These are phyloP conservation scores for Podarcis muralis DNA, from an alignment of 2,113 vertebrate genomes.

Conservation along the genomic window DNA sequence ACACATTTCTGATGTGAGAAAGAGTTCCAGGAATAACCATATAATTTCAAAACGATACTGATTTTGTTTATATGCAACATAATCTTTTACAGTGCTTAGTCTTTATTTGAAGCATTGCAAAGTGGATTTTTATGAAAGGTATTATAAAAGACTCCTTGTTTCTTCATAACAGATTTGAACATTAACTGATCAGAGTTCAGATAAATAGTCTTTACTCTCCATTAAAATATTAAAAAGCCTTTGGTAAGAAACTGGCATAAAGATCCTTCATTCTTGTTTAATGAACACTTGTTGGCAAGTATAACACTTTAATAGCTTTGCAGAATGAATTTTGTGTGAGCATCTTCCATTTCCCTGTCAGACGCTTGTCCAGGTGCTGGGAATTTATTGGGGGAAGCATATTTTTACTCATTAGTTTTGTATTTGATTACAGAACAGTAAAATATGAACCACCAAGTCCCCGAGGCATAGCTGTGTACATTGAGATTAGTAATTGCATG, in stretches of 20 bases:
- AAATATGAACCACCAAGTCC: conserved; percentile 91
- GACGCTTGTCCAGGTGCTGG: conserved; percentile 85
- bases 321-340: conserved; percentile 81
- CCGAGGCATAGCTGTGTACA: conserved; percentile 87
- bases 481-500: conserved; percentile 96
- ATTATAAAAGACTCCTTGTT: conserved; percentile 85
- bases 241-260: conserved; percentile 81
- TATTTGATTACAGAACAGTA: conserved; percentile 93
- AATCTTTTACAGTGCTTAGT: conserved; percentile 83
- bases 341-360: conserved; percentile 83
- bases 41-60: conserved; percentile 81
- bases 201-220: conserved; percentile 87
- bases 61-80: conserved; percentile 83
- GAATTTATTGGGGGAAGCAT: conserved; percentile 85
- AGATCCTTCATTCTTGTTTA: conserved; percentile 86
- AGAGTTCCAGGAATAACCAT: conserved; percentile 73
- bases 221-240: conserved; percentile 88
- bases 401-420: conserved; percentile 93
- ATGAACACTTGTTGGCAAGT: conserved; percentile 88
- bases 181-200: conserved; percentile 85
- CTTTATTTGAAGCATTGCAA: conserved; percentile 85
- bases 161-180: conserved; percentile 84
- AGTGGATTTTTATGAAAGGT: conserved; percentile 87
- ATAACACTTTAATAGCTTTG: conserved; percentile 85
- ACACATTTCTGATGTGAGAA: conserved; percentile 74